Percentiles rank a stretch among this genome's conserved stretches.
Conservation (phyloP, 2,113 vertebrate genomes). For the Lethenteron reissneri region DNA sequence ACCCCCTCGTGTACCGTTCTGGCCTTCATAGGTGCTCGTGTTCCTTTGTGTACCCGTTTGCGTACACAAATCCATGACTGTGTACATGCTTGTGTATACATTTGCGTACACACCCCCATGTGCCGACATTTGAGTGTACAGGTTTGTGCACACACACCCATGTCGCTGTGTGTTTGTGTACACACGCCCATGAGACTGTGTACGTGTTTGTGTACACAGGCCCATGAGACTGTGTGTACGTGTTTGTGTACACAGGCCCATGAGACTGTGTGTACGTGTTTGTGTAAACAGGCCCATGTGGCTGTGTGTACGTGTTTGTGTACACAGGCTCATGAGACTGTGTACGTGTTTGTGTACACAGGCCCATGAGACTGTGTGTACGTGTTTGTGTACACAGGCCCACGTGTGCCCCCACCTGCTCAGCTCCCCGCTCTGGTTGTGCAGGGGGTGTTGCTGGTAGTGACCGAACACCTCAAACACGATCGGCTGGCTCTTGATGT, state of each 20-base stretch:
- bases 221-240: too few species aligned
- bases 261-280: too few species aligned
- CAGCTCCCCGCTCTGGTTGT: constrained; percentile 58
- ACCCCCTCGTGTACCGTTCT: too few species aligned
- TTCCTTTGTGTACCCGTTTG: too few species aligned
- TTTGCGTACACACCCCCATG: too few species aligned
- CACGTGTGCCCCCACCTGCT: constrained; percentile 31
- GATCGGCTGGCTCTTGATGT: constrained; percentile 79
- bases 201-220: too few species aligned
- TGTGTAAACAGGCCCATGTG: neutral
- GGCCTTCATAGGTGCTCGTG: too few species aligned
- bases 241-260: too few species aligned
- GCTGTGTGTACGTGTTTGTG: neutral
- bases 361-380: neutral
- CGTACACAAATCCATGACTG: too few species aligned
- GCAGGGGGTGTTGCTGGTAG: constrained; percentile 76
- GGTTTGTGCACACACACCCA: neutral
- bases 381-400: neutral
- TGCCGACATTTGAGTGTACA: too few species aligned
- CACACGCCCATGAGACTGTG: too few species aligned
- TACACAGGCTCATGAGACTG: neutral
- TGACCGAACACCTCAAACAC: constrained; percentile 97
- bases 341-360: neutral
- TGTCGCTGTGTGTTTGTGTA: neutral
- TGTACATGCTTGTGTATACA: too few species aligned